phyloP scores from a whole-genome alignment of 2,888 invertebrate genomes.

The Chrysopilus asiliformis region DNA sequence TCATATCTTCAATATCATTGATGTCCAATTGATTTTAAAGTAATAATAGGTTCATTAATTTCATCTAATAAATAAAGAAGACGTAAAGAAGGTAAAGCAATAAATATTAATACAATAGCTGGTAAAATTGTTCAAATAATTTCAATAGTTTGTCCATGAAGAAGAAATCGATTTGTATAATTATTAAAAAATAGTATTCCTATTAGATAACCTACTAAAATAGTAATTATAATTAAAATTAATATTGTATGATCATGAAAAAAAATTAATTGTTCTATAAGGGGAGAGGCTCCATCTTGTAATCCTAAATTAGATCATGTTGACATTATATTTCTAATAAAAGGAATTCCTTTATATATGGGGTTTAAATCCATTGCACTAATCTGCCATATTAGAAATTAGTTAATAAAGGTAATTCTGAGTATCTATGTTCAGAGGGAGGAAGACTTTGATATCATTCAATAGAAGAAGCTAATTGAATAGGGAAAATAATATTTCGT shows the following conservation, averaged over 20 bases:
- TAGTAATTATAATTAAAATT: constrained; percentile 48
- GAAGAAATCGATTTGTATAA: constrained; percentile 42
- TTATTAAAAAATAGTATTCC: constrained; percentile 42
- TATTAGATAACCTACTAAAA: constrained; percentile 45
- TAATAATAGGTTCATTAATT: constrained; percentile 43
- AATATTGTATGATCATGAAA: constrained; percentile 49
- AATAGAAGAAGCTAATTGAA: constrained; percentile 43
- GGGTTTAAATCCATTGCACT: constrained; percentile 52
- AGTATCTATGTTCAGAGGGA: constrained; percentile 45
- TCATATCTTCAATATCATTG: too few species aligned
- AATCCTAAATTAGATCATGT: constrained; percentile 44
- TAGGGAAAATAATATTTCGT: constrained; percentile 39
- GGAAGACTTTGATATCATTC: constrained; percentile 48
- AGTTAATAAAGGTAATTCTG: constrained; percentile 44
- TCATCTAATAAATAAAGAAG: constrained; percentile 49
- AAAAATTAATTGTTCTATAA: constrained; percentile 53
- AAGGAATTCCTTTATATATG: constrained; percentile 48
- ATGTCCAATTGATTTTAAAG: constrained; percentile 49
- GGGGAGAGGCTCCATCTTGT: constrained; percentile 47
- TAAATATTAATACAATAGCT: constrained; percentile 46
- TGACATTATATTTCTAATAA: constrained; percentile 47
- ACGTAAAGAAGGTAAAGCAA: constrained; percentile 47
- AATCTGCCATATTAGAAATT: constrained; percentile 49
- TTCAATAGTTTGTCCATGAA: constrained; percentile 49
- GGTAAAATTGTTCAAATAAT: constrained; percentile 50